Conservation (phyloP, 2,113 vertebrate species). For the Hoplias malabaricus region DNA sequence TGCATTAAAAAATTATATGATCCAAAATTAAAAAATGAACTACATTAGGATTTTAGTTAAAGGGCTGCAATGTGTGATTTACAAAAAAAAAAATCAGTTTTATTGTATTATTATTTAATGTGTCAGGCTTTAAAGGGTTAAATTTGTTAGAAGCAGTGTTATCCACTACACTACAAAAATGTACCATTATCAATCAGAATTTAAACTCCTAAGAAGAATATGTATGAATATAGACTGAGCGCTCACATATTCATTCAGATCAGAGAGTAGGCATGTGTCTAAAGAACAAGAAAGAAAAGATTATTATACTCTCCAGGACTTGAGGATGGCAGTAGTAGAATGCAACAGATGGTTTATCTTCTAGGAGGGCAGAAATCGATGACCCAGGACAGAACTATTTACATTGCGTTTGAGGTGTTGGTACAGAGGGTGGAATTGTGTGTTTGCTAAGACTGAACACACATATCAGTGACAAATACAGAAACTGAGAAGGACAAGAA, state of each 20-base stretch:
- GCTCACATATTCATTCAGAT: background rate
- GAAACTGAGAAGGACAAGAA: background rate
- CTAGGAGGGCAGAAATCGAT: slow-evolving; percentile 37
- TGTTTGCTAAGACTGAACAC: slow-evolving; percentile 28
- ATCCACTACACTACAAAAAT: too few relatives aligned
- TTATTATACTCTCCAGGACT: background rate
- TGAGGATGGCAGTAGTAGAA: slow-evolving; percentile 25
- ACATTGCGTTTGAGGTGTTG: slow-evolving; percentile 36
- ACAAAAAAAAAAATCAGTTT: too few relatives aligned
- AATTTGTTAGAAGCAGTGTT: too few relatives aligned
- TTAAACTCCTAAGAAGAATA: too few relatives aligned
- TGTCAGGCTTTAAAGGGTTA: too few relatives aligned
- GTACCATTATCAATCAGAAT: too few relatives aligned
- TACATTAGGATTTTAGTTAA: too few relatives aligned
- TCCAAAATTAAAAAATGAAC: too few relatives aligned
- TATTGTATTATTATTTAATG: too few relatives aligned
- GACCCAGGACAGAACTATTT: slow-evolving; percentile 42
- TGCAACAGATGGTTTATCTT: slow-evolving; percentile 41
- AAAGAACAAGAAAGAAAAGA: background rate
- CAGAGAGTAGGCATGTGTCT: background rate
- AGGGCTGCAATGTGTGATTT: too few relatives aligned
- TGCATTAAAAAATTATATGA: too few relatives aligned
- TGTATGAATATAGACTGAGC: too few relatives aligned
- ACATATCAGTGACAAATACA: background rate
- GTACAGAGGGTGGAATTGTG: slow-evolving; percentile 37